Evolutionary conservation across 2,113 vertebrate species (phyloP), one percentile per base, ranked within the genome.

Genomic region (Halcyon malimbica): DNA sequence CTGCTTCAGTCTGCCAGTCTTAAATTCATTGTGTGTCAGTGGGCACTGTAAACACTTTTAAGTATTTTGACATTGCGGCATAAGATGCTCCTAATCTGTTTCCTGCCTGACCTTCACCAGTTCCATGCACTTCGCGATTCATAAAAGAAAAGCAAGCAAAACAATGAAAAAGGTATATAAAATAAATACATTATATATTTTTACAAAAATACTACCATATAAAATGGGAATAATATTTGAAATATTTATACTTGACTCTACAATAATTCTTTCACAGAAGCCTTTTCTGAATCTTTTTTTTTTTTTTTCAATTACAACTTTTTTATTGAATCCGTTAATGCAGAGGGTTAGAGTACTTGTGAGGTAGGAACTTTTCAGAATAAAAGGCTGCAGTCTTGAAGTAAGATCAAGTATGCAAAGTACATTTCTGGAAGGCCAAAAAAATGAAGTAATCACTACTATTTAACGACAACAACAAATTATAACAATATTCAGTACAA

Each of bases 41-140:
- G 50, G 89, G 97, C 97, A 98, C 96, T 97, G 97, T 98, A 98
- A 98, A 98, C 98, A 98, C 94, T 95, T 97, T 97, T 97, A 97
- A 98, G 97, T 96, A 97, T 97, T 98, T 96, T 98, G 98, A 98
- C 97, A 97, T 96, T 97, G 97, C 98, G 86, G 89, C 86, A 81
- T 87, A 95, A 97, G 94, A 96, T 90, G 93, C 71, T 96, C 96
- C 97, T 97, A 94, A 97, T 95, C 94, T 96, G 94, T 89, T 97
- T 96, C 94, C 94, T 95, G 91, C 88, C 92, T 97, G 97, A 98
- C 98, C 98, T 98, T 98, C 97, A 95, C n/a, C 87, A 90, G 88
- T 24, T 86, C 81, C 42, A 74, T 20, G 68, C 64, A 71, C 76
- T 69, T 39, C 53, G 69, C 0, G 0, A 93, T 70, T 80, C 71